These are phyloP conservation scores for Proterorhinus semilunaris DNA, from an alignment of 2,113 vertebrate species.

Conservation along the genomic window DNA sequence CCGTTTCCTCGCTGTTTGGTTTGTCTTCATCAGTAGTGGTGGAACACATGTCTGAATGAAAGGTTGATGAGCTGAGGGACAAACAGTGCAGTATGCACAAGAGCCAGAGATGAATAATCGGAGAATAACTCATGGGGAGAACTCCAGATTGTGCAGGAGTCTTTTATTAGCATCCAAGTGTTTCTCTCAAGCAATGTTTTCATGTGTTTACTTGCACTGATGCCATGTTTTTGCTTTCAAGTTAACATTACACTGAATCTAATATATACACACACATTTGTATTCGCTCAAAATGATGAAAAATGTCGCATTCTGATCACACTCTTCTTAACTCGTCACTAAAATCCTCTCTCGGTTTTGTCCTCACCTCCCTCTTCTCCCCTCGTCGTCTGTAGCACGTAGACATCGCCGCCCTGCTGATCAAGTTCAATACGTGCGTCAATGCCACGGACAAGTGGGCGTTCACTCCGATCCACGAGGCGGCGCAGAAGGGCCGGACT, in stretches of 20 bases:
- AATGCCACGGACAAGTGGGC: conserved; percentile 85
- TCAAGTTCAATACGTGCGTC: conserved; percentile 83
- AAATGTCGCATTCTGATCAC: no score
- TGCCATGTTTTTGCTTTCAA: no score
- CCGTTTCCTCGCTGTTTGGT: background rate
- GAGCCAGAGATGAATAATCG: conserved; percentile 8
- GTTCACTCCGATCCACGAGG: conserved; percentile 81
- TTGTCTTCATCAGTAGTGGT: conserved; percentile 23
- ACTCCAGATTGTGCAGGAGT: conserved; percentile 10
- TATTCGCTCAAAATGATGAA: no score
- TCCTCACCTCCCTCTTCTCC: conserved; percentile 39
- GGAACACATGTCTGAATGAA: conserved; percentile 53
- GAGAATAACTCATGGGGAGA: conserved; percentile 1
- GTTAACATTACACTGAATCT: no score
- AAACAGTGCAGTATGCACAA: conserved; percentile 7
- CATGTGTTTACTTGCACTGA: no score
- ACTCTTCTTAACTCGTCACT: conserved; percentile 4
- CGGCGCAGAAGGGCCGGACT: conserved; percentile 82
- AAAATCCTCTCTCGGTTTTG: background rate
- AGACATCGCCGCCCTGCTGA: conserved; percentile 81
- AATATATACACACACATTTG: no score
- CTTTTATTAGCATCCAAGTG: conserved; percentile 33
- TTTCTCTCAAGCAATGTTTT: no score
- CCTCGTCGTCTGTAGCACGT: conserved; percentile 84
- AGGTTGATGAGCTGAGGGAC: conserved; percentile 42